Percentiles rank a stretch among this genome's conserved stretches.
Evolutionary conservation across 1,140 invertebrate species (phyloP).

Genomic region (Bombus turneri): DNA sequence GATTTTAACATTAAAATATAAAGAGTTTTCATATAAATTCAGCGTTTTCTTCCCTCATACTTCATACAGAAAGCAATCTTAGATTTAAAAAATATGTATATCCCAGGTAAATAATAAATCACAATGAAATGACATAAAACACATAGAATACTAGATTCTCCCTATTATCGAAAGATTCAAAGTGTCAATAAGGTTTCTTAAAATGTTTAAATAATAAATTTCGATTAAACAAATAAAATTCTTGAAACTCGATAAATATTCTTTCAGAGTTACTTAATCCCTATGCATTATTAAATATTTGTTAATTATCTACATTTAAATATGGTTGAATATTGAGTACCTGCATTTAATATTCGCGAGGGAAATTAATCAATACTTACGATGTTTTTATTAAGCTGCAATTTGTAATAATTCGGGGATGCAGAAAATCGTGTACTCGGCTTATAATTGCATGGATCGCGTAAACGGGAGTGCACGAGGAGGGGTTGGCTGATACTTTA

Average conservation of each 20-base stretch:
- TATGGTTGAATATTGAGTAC: too few species aligned
- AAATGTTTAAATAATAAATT: too few species aligned
- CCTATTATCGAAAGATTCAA: too few species aligned
- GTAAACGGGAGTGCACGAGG: conserved; percentile 16
- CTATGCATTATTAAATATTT: background rate
- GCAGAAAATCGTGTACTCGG: background rate
- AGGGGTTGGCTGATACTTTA: conserved; percentile 54
- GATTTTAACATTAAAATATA: background rate
- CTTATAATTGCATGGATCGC: background rate
- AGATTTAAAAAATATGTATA: too few species aligned
- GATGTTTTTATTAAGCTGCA: background rate
- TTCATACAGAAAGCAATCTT: too few species aligned
- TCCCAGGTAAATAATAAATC: too few species aligned
- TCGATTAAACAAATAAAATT: too few species aligned
- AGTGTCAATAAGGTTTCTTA: too few species aligned
- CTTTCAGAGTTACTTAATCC: background rate
- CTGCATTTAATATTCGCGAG: background rate
- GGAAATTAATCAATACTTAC: background rate
- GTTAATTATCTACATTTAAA: background rate
- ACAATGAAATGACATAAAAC: too few species aligned
- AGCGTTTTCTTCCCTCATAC: too few species aligned
- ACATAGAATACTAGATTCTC: too few species aligned
- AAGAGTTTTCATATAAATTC: background rate
- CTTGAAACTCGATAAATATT: too few species aligned
- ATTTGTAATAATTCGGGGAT: background rate